A percentile compares a stretch with the other conserved stretches of the same genome.
Conservation (phyloP, 2,113 vertebrate species). For the Chionodraco myersi region DNA sequence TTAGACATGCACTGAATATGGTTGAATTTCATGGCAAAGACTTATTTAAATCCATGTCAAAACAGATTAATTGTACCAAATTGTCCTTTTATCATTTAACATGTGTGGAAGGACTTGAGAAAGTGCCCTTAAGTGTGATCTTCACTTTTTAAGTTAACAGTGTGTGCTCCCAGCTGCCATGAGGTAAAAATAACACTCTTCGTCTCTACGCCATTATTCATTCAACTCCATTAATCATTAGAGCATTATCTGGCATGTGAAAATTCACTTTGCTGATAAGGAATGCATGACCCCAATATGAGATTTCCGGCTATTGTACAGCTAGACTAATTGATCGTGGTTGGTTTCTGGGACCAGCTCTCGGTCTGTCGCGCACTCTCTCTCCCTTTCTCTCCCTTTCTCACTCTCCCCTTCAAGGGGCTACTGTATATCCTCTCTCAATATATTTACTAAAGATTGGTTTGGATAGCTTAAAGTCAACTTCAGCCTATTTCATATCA, state of each 20-base stretch:
- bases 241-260: constrained; percentile 82
- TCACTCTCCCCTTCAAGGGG: constrained; percentile 10
- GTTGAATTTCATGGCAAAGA: constrained; percentile 3
- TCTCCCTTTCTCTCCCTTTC: not conserved
- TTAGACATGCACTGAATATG: constrained; percentile 35
- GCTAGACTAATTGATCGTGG: constrained; percentile 79
- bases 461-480: constrained; percentile 13
- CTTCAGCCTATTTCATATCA: not conserved
- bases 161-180: constrained; percentile 70
- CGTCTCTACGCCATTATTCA: constrained; percentile 71
- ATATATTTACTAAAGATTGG: constrained; percentile 17
- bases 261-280: constrained; percentile 79
- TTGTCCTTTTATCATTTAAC: constrained; percentile 58
- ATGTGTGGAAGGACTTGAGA: constrained; percentile 73
- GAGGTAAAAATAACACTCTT: constrained; percentile 74
- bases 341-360: constrained; percentile 62
- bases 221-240: constrained; percentile 81
- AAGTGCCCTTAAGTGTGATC: constrained; percentile 70
- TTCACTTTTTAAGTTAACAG: constrained; percentile 76
- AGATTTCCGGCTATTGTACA: constrained; percentile 79
- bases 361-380: not conserved
- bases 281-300: constrained; percentile 81
- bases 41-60: constrained; percentile 34
- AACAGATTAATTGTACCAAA: constrained; percentile 53
- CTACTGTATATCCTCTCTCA: not conserved